Evolutionary conservation across 2,888 invertebrate species (phyloP).

Genomic region (Cremastinae sp.): DNA sequence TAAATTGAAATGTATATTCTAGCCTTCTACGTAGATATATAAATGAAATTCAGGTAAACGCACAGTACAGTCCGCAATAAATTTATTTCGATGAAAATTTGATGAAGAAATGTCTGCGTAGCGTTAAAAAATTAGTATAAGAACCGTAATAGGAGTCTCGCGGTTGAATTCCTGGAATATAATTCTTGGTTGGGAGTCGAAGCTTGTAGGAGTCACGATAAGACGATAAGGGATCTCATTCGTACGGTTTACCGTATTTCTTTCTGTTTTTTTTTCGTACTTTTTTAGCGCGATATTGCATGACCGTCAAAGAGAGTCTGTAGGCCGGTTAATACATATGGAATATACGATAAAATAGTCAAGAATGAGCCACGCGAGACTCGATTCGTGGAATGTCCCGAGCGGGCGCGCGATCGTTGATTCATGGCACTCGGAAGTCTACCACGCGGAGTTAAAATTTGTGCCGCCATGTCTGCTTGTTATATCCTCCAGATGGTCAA

Average conservation of each 20-base stretch:
- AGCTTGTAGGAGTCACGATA: conserved; percentile 50
- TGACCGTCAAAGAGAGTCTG: conserved; percentile 45
- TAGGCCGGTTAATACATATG: conserved; percentile 9
- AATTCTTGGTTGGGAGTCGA: conserved; percentile 21
- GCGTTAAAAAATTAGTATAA: too few species aligned
- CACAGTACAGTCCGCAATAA: too few species aligned
- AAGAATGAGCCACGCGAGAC: conserved; percentile 58
- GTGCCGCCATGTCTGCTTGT: conserved; percentile 19
- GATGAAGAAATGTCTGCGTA: too few species aligned
- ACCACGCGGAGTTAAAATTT: conserved; percentile 28
- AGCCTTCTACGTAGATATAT: too few species aligned
- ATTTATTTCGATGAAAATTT: too few species aligned
- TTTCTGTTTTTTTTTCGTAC: conserved; percentile 4
- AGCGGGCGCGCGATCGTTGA: conserved; percentile 52
- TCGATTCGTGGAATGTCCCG: conserved; percentile 58
- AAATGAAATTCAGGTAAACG: too few species aligned
- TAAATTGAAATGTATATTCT: too few species aligned
- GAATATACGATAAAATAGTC: conserved; percentile 47
- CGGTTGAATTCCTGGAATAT: conserved; percentile 44
- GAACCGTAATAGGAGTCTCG: conserved; percentile 11
- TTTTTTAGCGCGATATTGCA: conserved; percentile 53
- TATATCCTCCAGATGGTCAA: conserved; percentile 44
- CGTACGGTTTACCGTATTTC: conserved; percentile 17
- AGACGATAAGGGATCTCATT: conserved; percentile 49
- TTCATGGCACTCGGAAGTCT: conserved; percentile 55